Percentiles rank a stretch among this genome's conserved stretches.
Evolutionary conservation across 2,797 vertebrate genomes (phyloP).

Genomic region (Lithobates sylvaticus): DNA sequence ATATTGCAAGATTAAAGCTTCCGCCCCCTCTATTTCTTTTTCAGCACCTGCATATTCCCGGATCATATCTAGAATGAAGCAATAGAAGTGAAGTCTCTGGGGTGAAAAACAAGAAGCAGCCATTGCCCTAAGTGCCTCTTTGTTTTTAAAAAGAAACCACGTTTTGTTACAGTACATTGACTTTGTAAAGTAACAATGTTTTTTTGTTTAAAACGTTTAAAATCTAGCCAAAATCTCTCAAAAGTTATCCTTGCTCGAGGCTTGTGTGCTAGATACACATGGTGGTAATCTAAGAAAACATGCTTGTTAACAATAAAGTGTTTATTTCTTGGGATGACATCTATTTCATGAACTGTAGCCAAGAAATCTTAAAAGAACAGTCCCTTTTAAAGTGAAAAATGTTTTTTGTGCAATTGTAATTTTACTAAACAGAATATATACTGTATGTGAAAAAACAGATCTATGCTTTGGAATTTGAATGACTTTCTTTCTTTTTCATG

Average conservation of each 20-base stretch:
- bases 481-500: neutral
- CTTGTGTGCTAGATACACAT: constrained; percentile 30
- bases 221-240: constrained; percentile 2
- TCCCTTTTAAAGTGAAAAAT: neutral
- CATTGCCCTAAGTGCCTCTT: constrained; percentile 23
- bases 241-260: constrained; percentile 8
- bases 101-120: constrained; percentile 16
- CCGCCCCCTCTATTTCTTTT: constrained; percentile 21
- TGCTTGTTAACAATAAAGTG: constrained; percentile 6
- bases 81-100: constrained; percentile 18
- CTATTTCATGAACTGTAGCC: neutral
- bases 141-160: constrained; percentile 21
- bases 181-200: constrained; percentile 26
- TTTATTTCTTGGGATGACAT: constrained; percentile 21
- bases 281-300: neutral
- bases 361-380: neutral
- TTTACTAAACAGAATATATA: neutral
- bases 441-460: neutral
- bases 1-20: too few relatives aligned
- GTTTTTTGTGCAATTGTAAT: neutral
- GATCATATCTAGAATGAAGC: constrained; percentile 76
- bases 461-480: neutral
- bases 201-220: neutral
- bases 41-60: constrained; percentile 75
- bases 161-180: constrained; percentile 7